phyloP scores from a whole-genome alignment of 2,113 vertebrate species.

The Balaeniceps rex region DNA sequence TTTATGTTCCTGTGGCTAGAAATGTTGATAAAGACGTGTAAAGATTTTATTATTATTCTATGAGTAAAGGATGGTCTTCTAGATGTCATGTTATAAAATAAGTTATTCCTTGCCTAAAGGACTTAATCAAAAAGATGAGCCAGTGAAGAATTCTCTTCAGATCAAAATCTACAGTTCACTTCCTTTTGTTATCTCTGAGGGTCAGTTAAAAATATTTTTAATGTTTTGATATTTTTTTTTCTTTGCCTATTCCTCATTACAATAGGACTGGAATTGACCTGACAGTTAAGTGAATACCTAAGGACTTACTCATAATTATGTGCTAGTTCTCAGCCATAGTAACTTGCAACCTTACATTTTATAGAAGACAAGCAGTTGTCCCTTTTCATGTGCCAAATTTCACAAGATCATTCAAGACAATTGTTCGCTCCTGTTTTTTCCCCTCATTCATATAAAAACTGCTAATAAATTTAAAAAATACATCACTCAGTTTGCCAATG shows the following conservation, averaged over 20 bases:
- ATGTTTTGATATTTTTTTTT: background rate
- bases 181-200: background rate
- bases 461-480: background rate
- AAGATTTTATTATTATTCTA: background rate
- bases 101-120: background rate
- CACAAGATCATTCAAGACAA: background rate
- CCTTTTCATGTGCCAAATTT: background rate
- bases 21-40: background rate
- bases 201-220: background rate
- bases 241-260: background rate
- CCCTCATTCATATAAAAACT: background rate
- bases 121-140: background rate
- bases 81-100: background rate
- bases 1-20: background rate
- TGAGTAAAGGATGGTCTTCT: background rate
- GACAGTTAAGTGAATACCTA: background rate
- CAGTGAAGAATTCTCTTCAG: background rate
- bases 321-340: background rate
- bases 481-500: background rate
- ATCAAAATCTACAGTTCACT: background rate
- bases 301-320: background rate
- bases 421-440: background rate
- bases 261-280: background rate
- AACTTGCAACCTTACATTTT: background rate
- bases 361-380: background rate